Percentiles rank a stretch among this genome's conserved stretches.
phyloP scores from a whole-genome alignment of 2,888 invertebrate genomes.

The Orthonevra nobilis region DNA sequence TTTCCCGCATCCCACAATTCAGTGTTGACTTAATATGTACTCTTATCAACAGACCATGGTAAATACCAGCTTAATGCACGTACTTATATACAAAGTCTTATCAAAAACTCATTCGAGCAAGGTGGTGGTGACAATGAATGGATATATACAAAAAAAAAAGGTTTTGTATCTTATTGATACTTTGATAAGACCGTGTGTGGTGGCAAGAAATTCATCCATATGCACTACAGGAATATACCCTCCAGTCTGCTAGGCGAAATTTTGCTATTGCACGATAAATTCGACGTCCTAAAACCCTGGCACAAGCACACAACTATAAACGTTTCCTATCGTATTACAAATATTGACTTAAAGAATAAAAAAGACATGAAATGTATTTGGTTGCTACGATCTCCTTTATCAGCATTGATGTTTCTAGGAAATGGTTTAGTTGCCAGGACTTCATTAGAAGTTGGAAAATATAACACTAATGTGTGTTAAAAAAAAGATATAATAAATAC shows the following conservation, averaged over 20 bases:
- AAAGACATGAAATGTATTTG: slow-evolving; percentile 44
- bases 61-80: slow-evolving; percentile 21
- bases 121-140: slow-evolving; percentile 49
- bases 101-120: slow-evolving; percentile 40
- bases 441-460: slow-evolving; percentile 17
- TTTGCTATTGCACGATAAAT: slow-evolving; percentile 6
- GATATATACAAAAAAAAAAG: slow-evolving; percentile 35
- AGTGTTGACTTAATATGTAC: slow-evolving; percentile 58
- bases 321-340: slow-evolving; percentile 33
- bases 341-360: slow-evolving; percentile 60
- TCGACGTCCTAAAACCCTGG: slow-evolving; percentile 32
- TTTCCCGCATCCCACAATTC: slow-evolving; percentile 51
- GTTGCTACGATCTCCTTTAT: slow-evolving; percentile 13
- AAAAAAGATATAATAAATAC: slow-evolving; percentile 24
- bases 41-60: slow-evolving; percentile 48
- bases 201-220: slow-evolving; percentile 42
- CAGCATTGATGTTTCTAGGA: slow-evolving; percentile 43
- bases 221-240: slow-evolving; percentile 15
- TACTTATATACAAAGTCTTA: slow-evolving; percentile 30
- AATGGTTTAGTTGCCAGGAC: slow-evolving; percentile 31
- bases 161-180: slow-evolving; percentile 61
- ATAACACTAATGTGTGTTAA: neutral
- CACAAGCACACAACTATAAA: slow-evolving; percentile 14
- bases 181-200: slow-evolving; percentile 59
- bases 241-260: slow-evolving; percentile 6